Percentiles rank a stretch among this genome's conserved stretches.
These are phyloP conservation scores for Passer domesticus DNA, from an alignment of 2,113 vertebrate species.

Conservation along the genomic window DNA sequence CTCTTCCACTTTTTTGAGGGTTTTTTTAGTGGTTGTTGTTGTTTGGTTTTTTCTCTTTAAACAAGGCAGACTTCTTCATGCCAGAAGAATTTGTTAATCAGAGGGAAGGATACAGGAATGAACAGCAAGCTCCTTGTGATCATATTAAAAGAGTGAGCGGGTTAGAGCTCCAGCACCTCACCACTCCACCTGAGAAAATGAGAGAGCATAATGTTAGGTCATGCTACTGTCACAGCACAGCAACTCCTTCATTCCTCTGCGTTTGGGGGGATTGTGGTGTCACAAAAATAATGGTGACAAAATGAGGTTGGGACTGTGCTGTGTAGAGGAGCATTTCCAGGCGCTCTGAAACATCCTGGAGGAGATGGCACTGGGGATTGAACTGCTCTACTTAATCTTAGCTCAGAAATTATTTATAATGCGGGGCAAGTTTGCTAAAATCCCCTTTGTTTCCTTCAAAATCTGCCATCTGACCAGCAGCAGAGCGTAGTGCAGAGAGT, in stretches of 20 bases:
- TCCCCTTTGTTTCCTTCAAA: background rate
- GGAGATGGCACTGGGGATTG: background rate
- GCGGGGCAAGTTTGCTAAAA: background rate
- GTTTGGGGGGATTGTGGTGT: background rate
- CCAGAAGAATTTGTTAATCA: background rate
- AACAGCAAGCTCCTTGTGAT: background rate
- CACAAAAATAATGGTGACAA: background rate
- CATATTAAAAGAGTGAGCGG: background rate
- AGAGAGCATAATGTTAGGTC: fast-evolving
- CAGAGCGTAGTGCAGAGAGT: background rate
- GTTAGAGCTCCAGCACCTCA: background rate
- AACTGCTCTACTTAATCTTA: background rate
- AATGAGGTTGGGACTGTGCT: background rate
- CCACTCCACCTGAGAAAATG: background rate
- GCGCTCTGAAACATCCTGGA: background rate
- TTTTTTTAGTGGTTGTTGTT: no score
- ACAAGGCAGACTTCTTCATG: background rate
- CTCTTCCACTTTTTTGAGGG: background rate
- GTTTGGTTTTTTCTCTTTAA: background rate
- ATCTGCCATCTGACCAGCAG: background rate
- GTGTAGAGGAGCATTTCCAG: background rate
- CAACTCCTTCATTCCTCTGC: background rate
- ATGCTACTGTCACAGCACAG: background rate
- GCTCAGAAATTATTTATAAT: background rate
- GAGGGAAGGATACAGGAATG: background rate